Conservation (phyloP, 2,888 invertebrate genomes). For the Hyalella azteca region DNA sequence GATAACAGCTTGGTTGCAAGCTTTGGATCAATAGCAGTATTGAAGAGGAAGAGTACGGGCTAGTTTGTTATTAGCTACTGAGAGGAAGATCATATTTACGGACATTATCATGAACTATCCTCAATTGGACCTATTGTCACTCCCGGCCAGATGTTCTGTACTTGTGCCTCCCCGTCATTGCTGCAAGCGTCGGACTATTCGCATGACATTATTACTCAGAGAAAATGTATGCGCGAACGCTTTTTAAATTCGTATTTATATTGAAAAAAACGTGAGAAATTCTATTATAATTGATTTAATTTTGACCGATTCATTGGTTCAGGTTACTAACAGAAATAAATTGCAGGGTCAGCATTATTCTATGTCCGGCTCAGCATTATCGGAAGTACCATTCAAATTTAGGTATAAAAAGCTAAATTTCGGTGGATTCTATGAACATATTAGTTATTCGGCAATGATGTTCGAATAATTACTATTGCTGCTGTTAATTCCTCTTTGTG, state of each 20-base stretch:
- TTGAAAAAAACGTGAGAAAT: neutral
- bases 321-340: neutral
- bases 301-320: neutral
- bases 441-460: too few relatives aligned
- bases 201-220: neutral
- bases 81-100: neutral
- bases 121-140: slow-evolving; percentile 7
- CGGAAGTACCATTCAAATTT: too few relatives aligned
- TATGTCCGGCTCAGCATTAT: too few relatives aligned
- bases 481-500: too few relatives aligned
- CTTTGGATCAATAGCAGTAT: too few relatives aligned
- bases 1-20: too few relatives aligned
- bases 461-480: too few relatives aligned
- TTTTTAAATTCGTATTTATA: neutral
- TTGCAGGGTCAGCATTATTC: neutral
- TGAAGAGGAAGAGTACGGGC: too few relatives aligned
- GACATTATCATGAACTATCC: neutral
- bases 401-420: too few relatives aligned
- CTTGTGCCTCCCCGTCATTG: neutral
- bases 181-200: neutral
- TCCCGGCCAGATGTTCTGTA: neutral
- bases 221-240: neutral
- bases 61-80: too few relatives aligned
- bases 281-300: neutral
- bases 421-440: too few relatives aligned